phyloP scores from a whole-genome alignment of 2,797 vertebrate genomes.

The Rhincodon typus region DNA sequence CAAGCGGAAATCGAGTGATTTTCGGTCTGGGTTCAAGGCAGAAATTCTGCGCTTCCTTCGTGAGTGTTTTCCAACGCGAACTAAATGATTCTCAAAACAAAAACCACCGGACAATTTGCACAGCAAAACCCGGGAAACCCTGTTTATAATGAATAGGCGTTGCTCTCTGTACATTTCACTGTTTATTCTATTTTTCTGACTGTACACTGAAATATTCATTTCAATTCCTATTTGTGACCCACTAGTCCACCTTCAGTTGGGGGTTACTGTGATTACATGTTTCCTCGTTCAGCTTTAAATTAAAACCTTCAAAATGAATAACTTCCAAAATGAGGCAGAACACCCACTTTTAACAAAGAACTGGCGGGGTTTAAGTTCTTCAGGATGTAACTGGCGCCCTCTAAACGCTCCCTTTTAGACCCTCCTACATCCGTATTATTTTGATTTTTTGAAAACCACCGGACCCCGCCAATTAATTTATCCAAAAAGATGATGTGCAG shows the following conservation, averaged over 20 bases:
- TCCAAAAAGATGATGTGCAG: not conserved
- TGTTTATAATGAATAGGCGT: not conserved
- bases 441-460: not conserved
- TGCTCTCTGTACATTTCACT: not conserved
- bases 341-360: not conserved
- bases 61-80: not conserved
- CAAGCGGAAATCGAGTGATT: no score
- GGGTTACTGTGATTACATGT: not conserved
- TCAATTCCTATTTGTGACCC: not conserved
- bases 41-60: not conserved
- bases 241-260: not conserved
- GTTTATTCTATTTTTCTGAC: not conserved
- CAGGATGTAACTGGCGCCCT: not conserved
- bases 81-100: not conserved
- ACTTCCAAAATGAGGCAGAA: not conserved
- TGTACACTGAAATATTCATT: not conserved
- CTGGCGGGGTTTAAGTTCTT: not conserved
- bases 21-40: not conserved
- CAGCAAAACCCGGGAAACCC: not conserved
- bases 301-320: not conserved
- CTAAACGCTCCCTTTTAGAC: not conserved
- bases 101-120: not conserved
- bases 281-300: not conserved
- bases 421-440: not conserved
- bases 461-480: not conserved